Conservation (phyloP, 2,113 vertebrate species). For the Triplophysa rosa region DNA sequence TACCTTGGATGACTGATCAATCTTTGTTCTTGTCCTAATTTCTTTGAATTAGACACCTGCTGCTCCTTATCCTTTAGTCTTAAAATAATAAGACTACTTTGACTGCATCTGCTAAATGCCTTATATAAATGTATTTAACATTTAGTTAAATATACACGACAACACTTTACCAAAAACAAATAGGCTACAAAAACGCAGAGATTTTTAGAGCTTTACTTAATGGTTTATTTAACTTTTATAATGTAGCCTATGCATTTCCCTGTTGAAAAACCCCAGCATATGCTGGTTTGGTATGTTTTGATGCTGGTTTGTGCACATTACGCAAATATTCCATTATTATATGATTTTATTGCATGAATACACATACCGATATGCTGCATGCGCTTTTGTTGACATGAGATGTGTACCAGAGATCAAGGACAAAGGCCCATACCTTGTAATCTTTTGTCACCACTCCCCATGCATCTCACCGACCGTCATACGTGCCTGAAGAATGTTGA, state of each 20-base stretch:
- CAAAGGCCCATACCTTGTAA: slow-evolving; percentile 27
- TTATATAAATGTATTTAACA: too few species aligned
- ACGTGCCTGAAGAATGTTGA: neutral
- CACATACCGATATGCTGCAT: neutral
- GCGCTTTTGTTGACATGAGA: neutral
- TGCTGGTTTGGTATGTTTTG: too few species aligned
- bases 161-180: too few species aligned
- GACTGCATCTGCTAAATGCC: neutral
- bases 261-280: too few species aligned
- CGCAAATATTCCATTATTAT: too few species aligned
- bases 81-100: neutral
- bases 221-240: too few species aligned
- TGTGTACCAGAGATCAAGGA: neutral
- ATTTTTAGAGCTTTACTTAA: too few species aligned
- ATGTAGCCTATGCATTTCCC: too few species aligned
- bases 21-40: slow-evolving; percentile 35
- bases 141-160: too few species aligned
- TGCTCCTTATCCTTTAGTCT: neutral
- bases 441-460: neutral
- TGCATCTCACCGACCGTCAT: neutral
- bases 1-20: slow-evolving; percentile 32
- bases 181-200: too few species aligned
- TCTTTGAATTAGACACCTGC: slow-evolving; percentile 30
- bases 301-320: too few species aligned
- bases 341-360: neutral